A percentile compares a stretch with the other conserved stretches of the same genome.
Evolutionary conservation across 1,140 invertebrate genomes (phyloP).

Genomic region (Amphibalanus amphitrite): DNA sequence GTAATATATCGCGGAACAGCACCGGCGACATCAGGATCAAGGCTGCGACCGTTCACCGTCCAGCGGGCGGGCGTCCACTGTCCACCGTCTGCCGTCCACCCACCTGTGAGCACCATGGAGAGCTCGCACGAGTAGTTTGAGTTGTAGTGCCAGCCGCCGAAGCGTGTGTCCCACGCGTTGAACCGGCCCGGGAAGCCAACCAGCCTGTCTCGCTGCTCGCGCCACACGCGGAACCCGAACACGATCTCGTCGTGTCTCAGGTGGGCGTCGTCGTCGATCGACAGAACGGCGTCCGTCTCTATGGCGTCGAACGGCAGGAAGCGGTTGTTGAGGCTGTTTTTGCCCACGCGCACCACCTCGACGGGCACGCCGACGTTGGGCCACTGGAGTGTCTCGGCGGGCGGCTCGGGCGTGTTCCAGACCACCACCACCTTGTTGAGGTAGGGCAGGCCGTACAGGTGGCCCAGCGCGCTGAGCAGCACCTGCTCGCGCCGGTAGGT

Average conservation of each 20-base stretch:
- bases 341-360: constrained; percentile 51
- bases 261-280: constrained; percentile 95
- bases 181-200: constrained; percentile 96
- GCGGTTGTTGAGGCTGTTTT: constrained; percentile 93
- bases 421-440: constrained; percentile 96
- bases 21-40: too few relatives aligned
- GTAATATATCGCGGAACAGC: too few relatives aligned
- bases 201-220: constrained; percentile 86
- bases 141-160: constrained; percentile 86
- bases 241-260: constrained; percentile 95
- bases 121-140: constrained; percentile 98
- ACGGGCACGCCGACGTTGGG: constrained; percentile 89
- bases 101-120: constrained; percentile 93
- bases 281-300: constrained; percentile 92
- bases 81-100: neutral
- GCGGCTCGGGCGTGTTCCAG: constrained; percentile 83
- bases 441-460: constrained; percentile 81
- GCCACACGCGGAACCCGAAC: constrained; percentile 93
- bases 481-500: constrained; percentile 93
- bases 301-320: constrained; percentile 90
- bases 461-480: constrained; percentile 68
- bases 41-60: too few relatives aligned
- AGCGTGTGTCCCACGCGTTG: constrained; percentile 84
- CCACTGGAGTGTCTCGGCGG: constrained; percentile 67
- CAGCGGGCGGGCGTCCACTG: too few relatives aligned